Percentiles rank a stretch among this genome's conserved stretches.
Evolutionary conservation across 2,888 invertebrate genomes (phyloP).

Genomic region (Coelogynopora nodosa): DNA sequence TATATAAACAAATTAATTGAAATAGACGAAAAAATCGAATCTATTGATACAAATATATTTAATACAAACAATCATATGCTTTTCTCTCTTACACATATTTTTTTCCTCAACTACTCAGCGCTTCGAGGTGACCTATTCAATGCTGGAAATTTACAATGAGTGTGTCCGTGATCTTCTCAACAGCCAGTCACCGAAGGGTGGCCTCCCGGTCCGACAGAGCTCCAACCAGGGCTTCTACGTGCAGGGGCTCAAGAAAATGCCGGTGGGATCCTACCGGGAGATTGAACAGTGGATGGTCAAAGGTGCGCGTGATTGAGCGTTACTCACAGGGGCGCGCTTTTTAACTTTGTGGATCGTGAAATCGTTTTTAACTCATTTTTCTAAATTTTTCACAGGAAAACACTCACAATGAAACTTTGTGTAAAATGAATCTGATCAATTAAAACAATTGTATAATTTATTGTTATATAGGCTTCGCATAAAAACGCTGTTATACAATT

Average conservation of each 20-base stretch:
- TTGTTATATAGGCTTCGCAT: too few relatives aligned
- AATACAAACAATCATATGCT: not conserved
- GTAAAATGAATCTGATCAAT: too few relatives aligned
- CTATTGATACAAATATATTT: not conserved
- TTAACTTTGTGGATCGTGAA: too few relatives aligned
- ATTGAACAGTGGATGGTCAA: constrained; percentile 62
- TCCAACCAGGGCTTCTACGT: constrained; percentile 62
- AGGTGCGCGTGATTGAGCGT: too few relatives aligned
- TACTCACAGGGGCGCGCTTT: too few relatives aligned
- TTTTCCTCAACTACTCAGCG: constrained; percentile 50
- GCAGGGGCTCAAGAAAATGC: constrained; percentile 59
- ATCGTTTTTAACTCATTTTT: too few relatives aligned
- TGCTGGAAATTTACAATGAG: constrained; percentile 63
- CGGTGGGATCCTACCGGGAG: constrained; percentile 61
- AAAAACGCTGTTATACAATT: too few relatives aligned
- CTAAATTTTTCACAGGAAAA: too few relatives aligned
- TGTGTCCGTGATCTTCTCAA: constrained; percentile 61
- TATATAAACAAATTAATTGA: not conserved
- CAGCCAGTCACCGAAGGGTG: constrained; percentile 61
- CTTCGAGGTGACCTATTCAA: constrained; percentile 61
- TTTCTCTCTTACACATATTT: not conserved
- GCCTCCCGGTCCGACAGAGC: constrained; percentile 59
- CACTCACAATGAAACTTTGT: too few relatives aligned
- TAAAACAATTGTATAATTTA: not conserved
- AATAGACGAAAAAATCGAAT: not conserved